Conservation (phyloP, 2,888 invertebrate genomes). For the Odontomyia ornata region DNA sequence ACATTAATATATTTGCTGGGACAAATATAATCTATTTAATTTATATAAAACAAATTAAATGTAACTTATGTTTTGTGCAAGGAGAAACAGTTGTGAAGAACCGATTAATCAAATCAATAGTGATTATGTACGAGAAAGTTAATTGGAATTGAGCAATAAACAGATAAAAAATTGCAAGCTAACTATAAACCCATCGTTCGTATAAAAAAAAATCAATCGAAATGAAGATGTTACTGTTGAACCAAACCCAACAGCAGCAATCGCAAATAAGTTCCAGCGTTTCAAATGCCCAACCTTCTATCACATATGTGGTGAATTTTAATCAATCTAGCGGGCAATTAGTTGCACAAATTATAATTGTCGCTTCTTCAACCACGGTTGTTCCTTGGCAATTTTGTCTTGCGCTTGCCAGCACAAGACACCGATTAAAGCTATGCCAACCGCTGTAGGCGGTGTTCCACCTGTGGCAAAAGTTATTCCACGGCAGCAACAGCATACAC, state of each 20-base stretch:
- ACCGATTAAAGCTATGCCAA: constrained; percentile 57
- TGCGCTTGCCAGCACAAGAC: constrained; percentile 61
- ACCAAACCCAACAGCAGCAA: constrained; percentile 47
- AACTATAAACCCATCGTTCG: too few species aligned
- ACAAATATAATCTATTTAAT: too few species aligned
- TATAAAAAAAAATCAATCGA: too few species aligned
- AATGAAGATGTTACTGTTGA: too few species aligned
- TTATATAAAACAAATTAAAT: too few species aligned
- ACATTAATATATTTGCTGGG: too few species aligned
- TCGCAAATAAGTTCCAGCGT: constrained; percentile 49
- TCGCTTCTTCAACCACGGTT: constrained; percentile 56
- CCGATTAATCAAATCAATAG: too few species aligned
- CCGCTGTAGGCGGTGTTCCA: constrained; percentile 50
- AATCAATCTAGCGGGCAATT: constrained; percentile 56
- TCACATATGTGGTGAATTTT: constrained; percentile 57
- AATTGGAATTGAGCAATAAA: too few species aligned
- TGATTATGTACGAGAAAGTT: too few species aligned
- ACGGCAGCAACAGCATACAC: constrained; percentile 48
- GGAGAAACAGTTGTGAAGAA: too few species aligned
- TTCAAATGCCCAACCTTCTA: constrained; percentile 48
- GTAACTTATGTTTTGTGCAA: too few species aligned
- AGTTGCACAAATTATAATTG: constrained; percentile 52
- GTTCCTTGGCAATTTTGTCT: constrained; percentile 60
- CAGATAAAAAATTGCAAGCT: too few species aligned
- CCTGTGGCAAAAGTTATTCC: constrained; percentile 63